A percentile compares a stretch with the other conserved stretches of the same genome.
Evolutionary conservation across 2,113 vertebrate genomes (phyloP).

Genomic region (Catharus minimus): DNA sequence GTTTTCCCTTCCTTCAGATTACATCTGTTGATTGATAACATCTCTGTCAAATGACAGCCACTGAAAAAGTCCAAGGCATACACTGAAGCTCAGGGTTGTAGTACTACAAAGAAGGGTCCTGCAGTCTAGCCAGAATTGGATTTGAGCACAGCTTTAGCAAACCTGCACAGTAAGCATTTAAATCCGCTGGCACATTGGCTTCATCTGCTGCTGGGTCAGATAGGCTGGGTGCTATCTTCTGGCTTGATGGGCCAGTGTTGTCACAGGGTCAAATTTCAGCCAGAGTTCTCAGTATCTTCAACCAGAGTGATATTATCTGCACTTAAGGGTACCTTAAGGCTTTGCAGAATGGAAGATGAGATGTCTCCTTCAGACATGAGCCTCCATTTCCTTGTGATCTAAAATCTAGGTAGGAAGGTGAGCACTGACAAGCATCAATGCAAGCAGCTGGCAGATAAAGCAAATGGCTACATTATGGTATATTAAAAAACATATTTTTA

Average conservation of each 20-base stretch:
- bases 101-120: background rate
- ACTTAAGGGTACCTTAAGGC: background rate
- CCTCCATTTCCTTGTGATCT: background rate
- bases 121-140: background rate
- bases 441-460: background rate
- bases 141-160: background rate
- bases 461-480: background rate
- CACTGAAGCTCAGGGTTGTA: background rate
- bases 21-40: background rate
- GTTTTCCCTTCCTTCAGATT: background rate
- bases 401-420: background rate
- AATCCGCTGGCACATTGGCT: background rate
- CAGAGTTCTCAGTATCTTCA: background rate
- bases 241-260: background rate
- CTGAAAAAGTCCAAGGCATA: background rate
- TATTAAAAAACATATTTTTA: background rate
- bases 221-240: background rate
- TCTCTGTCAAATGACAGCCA: background rate
- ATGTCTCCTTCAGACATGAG: rapidly evolving
- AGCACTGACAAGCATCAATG: background rate
- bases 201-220: background rate
- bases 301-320: background rate
- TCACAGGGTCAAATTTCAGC: background rate
- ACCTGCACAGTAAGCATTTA: background rate
- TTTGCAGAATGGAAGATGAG: background rate